Base-by-base conservation (phyloP, 92 coral and sea anemone genomes). In the Siderastrea siderea region DNA sequence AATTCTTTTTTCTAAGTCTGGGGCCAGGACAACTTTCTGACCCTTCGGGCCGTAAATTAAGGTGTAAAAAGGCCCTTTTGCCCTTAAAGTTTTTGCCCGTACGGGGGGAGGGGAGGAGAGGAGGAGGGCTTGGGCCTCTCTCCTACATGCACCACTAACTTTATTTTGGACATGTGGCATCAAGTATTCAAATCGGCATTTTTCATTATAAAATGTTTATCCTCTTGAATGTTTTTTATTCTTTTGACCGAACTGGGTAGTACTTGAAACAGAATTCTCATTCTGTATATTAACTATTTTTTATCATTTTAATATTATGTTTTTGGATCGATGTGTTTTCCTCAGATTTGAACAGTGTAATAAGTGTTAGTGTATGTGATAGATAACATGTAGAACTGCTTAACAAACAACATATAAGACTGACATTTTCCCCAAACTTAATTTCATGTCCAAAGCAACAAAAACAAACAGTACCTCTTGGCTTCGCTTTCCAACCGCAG, bases 61-160 rank as follows among this genome's bases (percentile, higher is more conserved):
- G 43, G 75, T 70, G 14, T 16, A 70, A 70, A 70, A 70, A 70
- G 16, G 51, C 75, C 75, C 75, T 45, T 70, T 70, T 70, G 75
- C 53, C 51, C 51, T 45, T 70, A 4, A 45, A 45, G 75, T 45
- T 45, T 45, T 45, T 70, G 11, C 52, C 15, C 15, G 75, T 45
- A 45, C 3, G 2, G 75, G 75, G 15, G 19, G 49, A 69, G 50
- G 50, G n/a, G 74, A 69, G n/a, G 74, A 69, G 12, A 26, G 38
- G 38, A 26, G 38, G 50, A 69, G 74, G 74, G 74, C 50, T 45
- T 70, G 75, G 1, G 54, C 75, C 54, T 70, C 54, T 70, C 75
- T 46, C 75, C 75, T 44, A 12, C 75, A 46, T 70, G 75, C 53
- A 46, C 75, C 75, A 70, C 75, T 70, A 45, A 70, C 75, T 70